These are phyloP conservation scores for Eufriesea mexicana DNA, from an alignment of 1,140 invertebrate genomes.

Conservation along the genomic window DNA sequence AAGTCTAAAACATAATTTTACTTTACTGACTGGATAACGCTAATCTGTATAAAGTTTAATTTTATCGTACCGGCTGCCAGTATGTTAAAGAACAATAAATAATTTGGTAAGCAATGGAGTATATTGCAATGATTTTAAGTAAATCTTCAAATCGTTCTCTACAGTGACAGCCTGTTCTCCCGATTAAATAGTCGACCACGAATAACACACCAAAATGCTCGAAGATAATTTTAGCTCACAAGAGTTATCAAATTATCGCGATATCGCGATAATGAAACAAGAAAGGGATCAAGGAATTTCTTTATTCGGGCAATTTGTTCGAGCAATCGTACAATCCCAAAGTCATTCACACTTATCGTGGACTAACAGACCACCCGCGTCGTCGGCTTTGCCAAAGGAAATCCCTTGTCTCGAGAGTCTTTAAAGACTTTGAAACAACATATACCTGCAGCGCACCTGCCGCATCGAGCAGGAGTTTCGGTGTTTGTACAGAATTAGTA, in stretches of 20 bases:
- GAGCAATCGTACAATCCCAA: constrained; percentile 51
- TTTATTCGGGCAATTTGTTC: constrained; percentile 20
- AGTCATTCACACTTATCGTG: constrained; percentile 66
- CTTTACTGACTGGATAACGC: too few relatives aligned
- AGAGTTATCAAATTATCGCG: background rate
- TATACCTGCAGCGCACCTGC: constrained; percentile 73
- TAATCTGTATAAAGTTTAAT: too few relatives aligned
- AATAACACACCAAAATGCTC: too few relatives aligned
- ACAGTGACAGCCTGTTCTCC: background rate
- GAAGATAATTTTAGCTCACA: background rate
- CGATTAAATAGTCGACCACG: background rate
- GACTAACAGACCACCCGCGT: constrained; percentile 69
- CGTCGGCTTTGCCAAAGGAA: constrained; percentile 61
- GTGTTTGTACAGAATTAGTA: constrained; percentile 77
- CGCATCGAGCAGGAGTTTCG: constrained; percentile 48
- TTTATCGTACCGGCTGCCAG: too few relatives aligned
- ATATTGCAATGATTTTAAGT: too few relatives aligned
- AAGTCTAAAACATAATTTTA: too few relatives aligned
- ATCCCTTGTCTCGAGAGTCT: constrained; percentile 63
- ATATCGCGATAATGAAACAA: background rate
- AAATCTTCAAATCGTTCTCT: background rate
- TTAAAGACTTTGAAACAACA: constrained; percentile 74
- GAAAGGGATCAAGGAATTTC: constrained; percentile 3
- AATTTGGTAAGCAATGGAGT: too few relatives aligned
- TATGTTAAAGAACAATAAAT: too few relatives aligned